These are phyloP conservation scores for Cacajao melanocephalus DNA, from an alignment of 2,797 vertebrate genomes.

Conservation along the genomic window DNA sequence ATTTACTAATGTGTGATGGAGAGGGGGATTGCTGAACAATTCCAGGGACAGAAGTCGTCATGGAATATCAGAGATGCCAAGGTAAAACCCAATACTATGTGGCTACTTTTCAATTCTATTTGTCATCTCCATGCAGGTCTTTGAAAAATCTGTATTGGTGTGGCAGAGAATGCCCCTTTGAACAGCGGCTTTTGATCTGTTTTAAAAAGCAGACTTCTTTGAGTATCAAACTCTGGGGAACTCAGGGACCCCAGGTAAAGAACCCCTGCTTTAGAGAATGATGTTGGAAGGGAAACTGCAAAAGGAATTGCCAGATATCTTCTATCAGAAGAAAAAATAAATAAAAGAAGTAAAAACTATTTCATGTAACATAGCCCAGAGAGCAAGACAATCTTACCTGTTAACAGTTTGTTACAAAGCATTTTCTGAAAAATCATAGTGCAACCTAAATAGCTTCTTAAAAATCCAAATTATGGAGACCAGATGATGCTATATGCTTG, in stretches of 20 bases:
- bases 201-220: slow-evolving; percentile 4
- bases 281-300: slow-evolving; percentile 86
- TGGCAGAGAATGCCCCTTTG: slow-evolving; percentile 71
- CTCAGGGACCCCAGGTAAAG: slow-evolving; percentile 85
- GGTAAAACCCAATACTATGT: background rate
- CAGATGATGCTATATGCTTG: background rate
- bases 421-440: slow-evolving; percentile 61
- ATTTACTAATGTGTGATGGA: background rate
- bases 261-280: slow-evolving; percentile 79
- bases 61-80: background rate
- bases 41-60: background rate
- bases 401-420: slow-evolving; percentile 53
- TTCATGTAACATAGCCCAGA: slow-evolving; percentile 29
- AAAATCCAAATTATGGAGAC: background rate
- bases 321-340: slow-evolving; percentile 86
- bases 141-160: slow-evolving; percentile 52
- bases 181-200: background rate
- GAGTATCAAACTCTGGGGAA: background rate
- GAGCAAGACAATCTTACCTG: slow-evolving; percentile 60
- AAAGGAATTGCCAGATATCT: slow-evolving; percentile 87
- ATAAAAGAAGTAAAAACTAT: slow-evolving; percentile 78
- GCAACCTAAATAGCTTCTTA: background rate
- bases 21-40: background rate
- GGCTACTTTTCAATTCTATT: background rate
- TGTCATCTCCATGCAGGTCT: slow-evolving; percentile 14